Evolutionary conservation across 2,888 invertebrate genomes (phyloP).

Genomic region (Microchrysa polita): DNA sequence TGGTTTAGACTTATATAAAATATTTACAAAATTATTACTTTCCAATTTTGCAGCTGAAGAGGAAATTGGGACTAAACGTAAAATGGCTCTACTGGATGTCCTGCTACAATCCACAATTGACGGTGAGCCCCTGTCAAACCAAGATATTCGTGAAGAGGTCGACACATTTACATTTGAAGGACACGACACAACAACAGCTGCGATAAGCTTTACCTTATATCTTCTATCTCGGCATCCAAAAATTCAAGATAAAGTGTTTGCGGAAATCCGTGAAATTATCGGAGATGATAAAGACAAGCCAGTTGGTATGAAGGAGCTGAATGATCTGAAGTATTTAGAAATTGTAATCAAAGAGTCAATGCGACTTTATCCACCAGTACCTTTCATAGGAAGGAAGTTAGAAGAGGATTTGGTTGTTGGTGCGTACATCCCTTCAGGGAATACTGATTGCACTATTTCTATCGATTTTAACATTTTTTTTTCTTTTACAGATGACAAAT

Average conservation of each 20-base stretch:
- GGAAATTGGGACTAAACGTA: conserved; percentile 67
- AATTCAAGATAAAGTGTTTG: conserved; percentile 59
- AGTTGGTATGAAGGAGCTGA: conserved; percentile 51
- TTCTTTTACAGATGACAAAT: conserved; percentile 52
- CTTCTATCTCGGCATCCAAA: conserved; percentile 60
- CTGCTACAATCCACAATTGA: conserved; percentile 67
- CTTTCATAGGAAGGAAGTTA: conserved; percentile 44
- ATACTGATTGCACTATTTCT: not conserved
- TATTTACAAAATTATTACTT: not conserved
- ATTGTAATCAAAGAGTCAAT: conserved; percentile 48
- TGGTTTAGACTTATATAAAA: no score
- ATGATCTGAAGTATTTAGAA: conserved; percentile 49
- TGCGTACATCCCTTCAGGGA: not conserved
- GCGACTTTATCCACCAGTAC: conserved; percentile 49
- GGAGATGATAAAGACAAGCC: conserved; percentile 54
- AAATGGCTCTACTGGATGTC: conserved; percentile 71
- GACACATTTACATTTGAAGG: conserved; percentile 63
- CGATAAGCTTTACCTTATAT: conserved; percentile 62
- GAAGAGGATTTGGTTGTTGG: conserved; percentile 43
- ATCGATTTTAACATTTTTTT: not conserved
- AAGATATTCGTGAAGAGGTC: conserved; percentile 71
- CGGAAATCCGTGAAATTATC: conserved; percentile 59
- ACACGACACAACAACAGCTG: conserved; percentile 62
- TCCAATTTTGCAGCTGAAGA: conserved; percentile 47
- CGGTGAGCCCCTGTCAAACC: conserved; percentile 66